Base-by-base conservation (phyloP, 1,140 invertebrate genomes). In the Sinonovacula constricta region DNA sequence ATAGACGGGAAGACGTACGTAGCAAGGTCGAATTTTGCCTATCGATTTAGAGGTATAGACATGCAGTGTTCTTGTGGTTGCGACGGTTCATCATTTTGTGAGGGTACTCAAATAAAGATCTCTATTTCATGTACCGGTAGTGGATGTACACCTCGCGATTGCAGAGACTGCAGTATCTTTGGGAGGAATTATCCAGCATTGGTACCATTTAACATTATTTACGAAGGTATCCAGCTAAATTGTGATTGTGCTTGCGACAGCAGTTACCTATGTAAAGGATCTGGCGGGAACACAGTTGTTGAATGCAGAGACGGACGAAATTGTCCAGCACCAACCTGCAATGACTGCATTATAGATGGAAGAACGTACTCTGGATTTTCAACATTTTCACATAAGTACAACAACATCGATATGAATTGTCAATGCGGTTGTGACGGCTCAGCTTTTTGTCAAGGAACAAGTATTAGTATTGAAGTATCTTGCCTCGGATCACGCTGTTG, bases 11-110 rank as follows among this genome's bases (percentile, higher is more conserved):
- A 26, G n/a, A 18, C 36, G 22, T 78, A 78, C 28, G 33, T 26
- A 1, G 75, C 54, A 12, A 33, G 45, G 5, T 10, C 28, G 7
- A 30, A 24, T 1, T 69, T 78, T 30, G 3, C 59, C 15, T 63
- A 62, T 62, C 26, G 24, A 4, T 69, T 62, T 49, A 3, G 70
- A n/a, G 66, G 66, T 24, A 54, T 78, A 12, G 10, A 30, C 36
- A 62, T 78, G 66, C 28, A 18, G 2, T 78, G 75, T 28, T 18
- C 56, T 4, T 78, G 75, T 39, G 75, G 75, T 28, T 78, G 75
- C 24, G 75, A 78, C 60, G 66, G 66, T 5, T 33, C 39, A 36
- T 78, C 69, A 18, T 68, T 30, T 26, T 78, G 75, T n/a, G 12
- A 22, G 24, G 56, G 56, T 15, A 26, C 28, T 1, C 28, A n/a